Conservation (phyloP, 2,113 vertebrate species). For the Hipposideros armiger region DNA sequence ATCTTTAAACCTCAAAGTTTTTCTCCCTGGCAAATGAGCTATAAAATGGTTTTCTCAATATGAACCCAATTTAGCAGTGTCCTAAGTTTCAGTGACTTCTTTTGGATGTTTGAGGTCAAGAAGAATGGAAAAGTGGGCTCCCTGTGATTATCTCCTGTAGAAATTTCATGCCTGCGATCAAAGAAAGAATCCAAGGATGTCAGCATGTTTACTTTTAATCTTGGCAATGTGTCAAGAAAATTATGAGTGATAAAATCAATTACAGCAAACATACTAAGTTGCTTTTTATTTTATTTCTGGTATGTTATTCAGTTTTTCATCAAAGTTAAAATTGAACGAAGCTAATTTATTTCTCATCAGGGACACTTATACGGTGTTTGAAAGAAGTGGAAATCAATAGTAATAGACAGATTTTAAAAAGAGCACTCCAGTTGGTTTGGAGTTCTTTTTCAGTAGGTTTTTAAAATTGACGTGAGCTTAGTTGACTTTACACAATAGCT, state of each 20-base stretch:
- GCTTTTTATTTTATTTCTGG: constrained; percentile 54
- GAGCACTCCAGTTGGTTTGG: neutral
- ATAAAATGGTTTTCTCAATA: constrained; percentile 77
- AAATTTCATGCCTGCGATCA: constrained; percentile 33
- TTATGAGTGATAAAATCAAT: constrained; percentile 46
- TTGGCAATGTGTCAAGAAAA: constrained; percentile 49
- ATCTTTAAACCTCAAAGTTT: constrained; percentile 75
- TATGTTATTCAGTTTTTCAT: constrained; percentile 24
- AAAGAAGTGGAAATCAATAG: constrained; percentile 56
- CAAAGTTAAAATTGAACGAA: constrained; percentile 55
- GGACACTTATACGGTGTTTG: constrained; percentile 49
- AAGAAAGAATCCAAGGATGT: constrained; percentile 27
- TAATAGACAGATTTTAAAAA: constrained; percentile 54
- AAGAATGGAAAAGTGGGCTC: constrained; percentile 39
- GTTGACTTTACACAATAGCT: constrained; percentile 26
- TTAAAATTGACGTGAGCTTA: neutral
- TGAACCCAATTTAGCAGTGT: constrained; percentile 64
- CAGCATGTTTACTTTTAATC: constrained; percentile 56
- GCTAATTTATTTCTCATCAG: constrained; percentile 32
- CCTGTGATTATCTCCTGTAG: constrained; percentile 5
- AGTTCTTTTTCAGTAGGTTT: constrained; percentile 33
- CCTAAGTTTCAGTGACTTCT: constrained; percentile 64
- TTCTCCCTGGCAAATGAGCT: constrained; percentile 74
- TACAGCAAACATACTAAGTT: neutral
- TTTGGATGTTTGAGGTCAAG: constrained; percentile 69